Conservation (phyloP, 2,888 invertebrate genomes). For the Drosophila merina region DNA sequence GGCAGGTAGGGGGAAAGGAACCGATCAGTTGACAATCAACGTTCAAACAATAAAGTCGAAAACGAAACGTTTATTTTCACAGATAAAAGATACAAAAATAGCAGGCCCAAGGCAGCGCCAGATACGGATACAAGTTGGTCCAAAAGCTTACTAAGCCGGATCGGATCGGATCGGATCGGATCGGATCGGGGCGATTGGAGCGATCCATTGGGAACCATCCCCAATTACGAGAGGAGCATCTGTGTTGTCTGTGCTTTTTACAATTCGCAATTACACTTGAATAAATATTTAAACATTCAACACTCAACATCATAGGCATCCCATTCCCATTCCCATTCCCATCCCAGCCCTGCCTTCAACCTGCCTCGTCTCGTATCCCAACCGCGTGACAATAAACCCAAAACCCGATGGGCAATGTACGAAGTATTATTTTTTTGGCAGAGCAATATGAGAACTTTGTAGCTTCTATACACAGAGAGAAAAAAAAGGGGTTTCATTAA, state of each 20-base stretch:
- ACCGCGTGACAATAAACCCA: constrained; percentile 44
- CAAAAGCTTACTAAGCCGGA: neutral
- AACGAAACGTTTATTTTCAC: constrained; percentile 48
- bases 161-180: too few species aligned
- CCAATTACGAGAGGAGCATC: constrained; percentile 73
- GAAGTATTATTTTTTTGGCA: constrained; percentile 52
- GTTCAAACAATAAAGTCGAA: constrained; percentile 70
- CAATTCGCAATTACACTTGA: constrained; percentile 81
- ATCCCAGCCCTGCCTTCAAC: constrained; percentile 33
- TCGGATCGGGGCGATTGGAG: neutral
- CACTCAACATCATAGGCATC: constrained; percentile 20
- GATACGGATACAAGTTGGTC: constrained; percentile 20
- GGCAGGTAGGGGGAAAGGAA: neutral
- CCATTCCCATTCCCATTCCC: constrained; percentile 1
- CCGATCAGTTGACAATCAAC: constrained; percentile 75
- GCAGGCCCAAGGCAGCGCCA: constrained; percentile 18
- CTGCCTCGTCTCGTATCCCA: constrained; percentile 16
- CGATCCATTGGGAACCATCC: constrained; percentile 6
- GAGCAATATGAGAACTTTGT: constrained; percentile 22
- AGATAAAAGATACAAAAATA: constrained; percentile 65
- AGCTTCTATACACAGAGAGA: neutral
- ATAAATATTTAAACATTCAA: constrained; percentile 69
- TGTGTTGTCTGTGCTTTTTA: constrained; percentile 80
- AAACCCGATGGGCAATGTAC: constrained; percentile 72
- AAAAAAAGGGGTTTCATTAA: neutral